Conservation (phyloP, 2,888 invertebrate species). For the Hylaea fasciaria region DNA sequence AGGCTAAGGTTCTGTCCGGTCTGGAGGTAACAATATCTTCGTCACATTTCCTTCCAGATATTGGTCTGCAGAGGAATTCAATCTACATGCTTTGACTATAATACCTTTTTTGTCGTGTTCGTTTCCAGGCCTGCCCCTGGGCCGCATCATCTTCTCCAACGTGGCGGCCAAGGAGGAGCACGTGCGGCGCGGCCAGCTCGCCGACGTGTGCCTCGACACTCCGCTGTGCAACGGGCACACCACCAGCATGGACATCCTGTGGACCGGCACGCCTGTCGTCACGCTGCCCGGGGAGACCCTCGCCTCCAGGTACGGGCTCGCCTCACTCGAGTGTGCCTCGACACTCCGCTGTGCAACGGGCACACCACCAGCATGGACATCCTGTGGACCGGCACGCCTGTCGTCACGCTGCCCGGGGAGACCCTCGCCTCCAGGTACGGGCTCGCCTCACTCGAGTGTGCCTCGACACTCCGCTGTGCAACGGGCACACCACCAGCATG, state of each 20-base stretch:
- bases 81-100: no score
- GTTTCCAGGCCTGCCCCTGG: slow-evolving; percentile 87
- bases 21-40: no score
- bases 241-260: slow-evolving; percentile 99
- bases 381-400: slow-evolving; percentile 99
- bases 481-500: slow-evolving; percentile 99
- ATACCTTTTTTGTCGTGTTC: not conserved
- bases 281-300: slow-evolving; percentile 95
- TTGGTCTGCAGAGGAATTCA: no score
- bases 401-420: slow-evolving; percentile 97
- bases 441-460: no score
- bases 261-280: slow-evolving; percentile 99
- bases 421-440: slow-evolving; percentile 89
- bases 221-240: slow-evolving; percentile 99
- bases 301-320: slow-evolving; percentile 87
- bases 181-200: slow-evolving; percentile 97
- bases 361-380: slow-evolving; percentile 99
- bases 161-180: slow-evolving; percentile 99
- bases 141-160: slow-evolving; percentile 97
- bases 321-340: slow-evolving; percentile 99
- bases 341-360: slow-evolving; percentile 99
- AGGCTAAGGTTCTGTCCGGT: no score
- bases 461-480: slow-evolving; percentile 99
- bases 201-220: slow-evolving; percentile 99
- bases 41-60: no score